Conservation (phyloP, 1,140 invertebrate species). For the Eueides isabella region DNA sequence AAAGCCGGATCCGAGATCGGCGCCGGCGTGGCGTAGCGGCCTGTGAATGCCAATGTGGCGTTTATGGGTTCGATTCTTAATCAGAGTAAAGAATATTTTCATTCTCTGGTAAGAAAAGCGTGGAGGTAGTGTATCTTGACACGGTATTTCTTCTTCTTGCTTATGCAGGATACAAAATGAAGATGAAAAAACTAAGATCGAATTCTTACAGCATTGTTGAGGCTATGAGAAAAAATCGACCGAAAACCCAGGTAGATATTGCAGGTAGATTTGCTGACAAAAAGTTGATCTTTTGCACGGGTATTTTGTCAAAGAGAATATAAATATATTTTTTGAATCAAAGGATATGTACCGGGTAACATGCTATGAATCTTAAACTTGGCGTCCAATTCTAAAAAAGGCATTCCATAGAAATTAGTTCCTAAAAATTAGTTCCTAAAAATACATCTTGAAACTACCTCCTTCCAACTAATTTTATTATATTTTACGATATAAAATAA, state of each 20-base stretch:
- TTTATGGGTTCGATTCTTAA: no score
- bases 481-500: no score
- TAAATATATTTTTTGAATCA: constrained; percentile 13
- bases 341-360: not conserved
- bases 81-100: no score
- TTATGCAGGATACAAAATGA: no score
- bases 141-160: no score
- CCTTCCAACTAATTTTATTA: no score
- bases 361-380: not conserved
- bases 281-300: constrained; percentile 19
- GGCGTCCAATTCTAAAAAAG: not conserved
- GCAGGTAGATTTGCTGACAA: constrained; percentile 15
- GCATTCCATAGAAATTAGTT: not conserved
- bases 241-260: constrained; percentile 22
- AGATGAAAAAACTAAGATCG: not conserved
- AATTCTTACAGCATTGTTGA: not conserved
- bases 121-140: no score
- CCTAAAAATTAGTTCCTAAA: not conserved
- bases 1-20: no score
- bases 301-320: not conserved
- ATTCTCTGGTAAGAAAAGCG: no score
- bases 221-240: not conserved
- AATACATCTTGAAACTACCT: not conserved
- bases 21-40: no score
- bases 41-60: no score